Percentiles rank a stretch among this genome's conserved stretches.
Conservation (phyloP, 2,797 vertebrate genomes). For the Danio kyathit region DNA sequence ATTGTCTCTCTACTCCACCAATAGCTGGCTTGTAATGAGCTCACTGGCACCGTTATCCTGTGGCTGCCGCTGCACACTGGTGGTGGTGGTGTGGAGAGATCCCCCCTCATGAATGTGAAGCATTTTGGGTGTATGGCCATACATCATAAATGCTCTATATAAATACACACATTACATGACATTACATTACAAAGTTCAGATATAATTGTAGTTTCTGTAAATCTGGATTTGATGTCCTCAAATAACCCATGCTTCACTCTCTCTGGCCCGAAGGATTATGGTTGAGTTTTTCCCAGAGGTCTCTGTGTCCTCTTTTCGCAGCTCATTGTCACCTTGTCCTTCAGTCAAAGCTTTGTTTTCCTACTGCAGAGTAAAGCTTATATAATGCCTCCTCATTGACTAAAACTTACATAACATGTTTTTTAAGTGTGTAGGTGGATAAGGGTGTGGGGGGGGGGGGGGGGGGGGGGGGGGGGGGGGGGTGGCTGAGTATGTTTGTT, state of each 20-base stretch:
- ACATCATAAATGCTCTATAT: too few species aligned
- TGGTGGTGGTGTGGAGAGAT: too few species aligned
- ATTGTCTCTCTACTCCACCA: too few species aligned
- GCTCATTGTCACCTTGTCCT: conserved; percentile 66
- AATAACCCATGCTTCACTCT: conserved; percentile 58
- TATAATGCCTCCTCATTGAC: conserved; percentile 60
- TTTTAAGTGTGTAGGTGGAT: conserved; percentile 31
- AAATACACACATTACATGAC: too few species aligned
- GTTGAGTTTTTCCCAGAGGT: conserved; percentile 65
- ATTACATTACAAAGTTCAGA: neutral
- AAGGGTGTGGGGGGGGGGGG: neutral
- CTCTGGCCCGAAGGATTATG: conserved; percentile 71
- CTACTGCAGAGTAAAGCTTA: conserved; percentile 54
- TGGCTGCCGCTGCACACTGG: too few species aligned
- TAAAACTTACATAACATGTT: conserved; percentile 57
- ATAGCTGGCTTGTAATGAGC: too few species aligned
- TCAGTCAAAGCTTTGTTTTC: conserved; percentile 62
- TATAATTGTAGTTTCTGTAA: conserved; percentile 54
- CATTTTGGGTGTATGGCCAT: too few species aligned
- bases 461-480: neutral
- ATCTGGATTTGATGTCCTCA: conserved; percentile 46
- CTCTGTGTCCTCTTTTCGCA: conserved; percentile 46
- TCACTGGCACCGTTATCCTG: too few species aligned
- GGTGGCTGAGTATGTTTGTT: conserved; percentile 22
- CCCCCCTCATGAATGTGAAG: too few species aligned